Evolutionary conservation across 2,888 invertebrate species (phyloP), one percentile per base, ranked within the genome.

Genomic region (Heliconius hortense): DNA sequence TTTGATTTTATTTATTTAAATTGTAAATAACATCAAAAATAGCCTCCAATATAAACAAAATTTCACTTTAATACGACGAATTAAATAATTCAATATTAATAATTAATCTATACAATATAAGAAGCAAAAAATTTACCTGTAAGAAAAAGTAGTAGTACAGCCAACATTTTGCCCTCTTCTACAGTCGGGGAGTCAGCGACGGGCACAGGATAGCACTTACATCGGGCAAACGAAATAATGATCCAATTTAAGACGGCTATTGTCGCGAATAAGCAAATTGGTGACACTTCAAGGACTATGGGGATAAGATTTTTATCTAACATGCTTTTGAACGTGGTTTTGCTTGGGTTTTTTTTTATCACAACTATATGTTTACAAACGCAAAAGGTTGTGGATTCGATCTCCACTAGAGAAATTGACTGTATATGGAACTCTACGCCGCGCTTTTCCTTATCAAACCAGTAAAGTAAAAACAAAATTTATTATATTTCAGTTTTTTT

Each of bases 201-300:
- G 60, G 60, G 62, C 64, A 62, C 76, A 74, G 77, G 73, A 78
- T 73, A 77, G 66, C 78, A 78, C 78, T 81, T 31, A 72, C 77
- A 60, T 60, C 60, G 26, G 60, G 26, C 60, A 72, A 74, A 70
- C 63, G 15, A n/a, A 77, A 87, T 89, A 93, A 93, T 92, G 91
- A 90, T 80, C 83, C 91, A 90, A 91, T 91, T 86, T 84, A 83
- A 86, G 87, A 86, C 81, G 76, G 79, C 78, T 86, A 85, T 87
- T 86, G 83, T 83, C 83, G 84, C 86, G 84, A 87, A 88, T 84
- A 81, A 85, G 83, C 84, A 85, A 87, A 87, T 86, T 87, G 83
- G 84, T 80, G 80, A 77, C 81, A 78, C 77, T 80, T 85, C 92
- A 92, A 92, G 92, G 92, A 90, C 92, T 86, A 70, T 71, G 76